Conservation (phyloP, 2,888 invertebrate species). For the Spisula subtruncata region DNA sequence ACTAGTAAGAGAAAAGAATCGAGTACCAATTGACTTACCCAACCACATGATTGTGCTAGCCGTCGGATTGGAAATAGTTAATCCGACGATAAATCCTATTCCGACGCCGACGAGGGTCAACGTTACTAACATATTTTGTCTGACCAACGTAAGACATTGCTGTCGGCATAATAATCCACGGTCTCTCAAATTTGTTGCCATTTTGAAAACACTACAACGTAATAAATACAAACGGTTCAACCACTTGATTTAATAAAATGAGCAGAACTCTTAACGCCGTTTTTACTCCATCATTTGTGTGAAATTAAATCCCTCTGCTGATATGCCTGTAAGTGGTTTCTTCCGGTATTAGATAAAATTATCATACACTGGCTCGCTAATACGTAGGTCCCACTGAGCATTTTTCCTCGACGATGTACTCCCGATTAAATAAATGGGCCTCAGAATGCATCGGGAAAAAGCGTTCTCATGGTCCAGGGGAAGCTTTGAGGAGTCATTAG, state of each 20-base stretch:
- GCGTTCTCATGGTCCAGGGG: too few relatives aligned
- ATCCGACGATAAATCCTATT: constrained; percentile 66
- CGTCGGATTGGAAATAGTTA: constrained; percentile 54
- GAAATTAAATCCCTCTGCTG: not conserved
- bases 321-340: not conserved
- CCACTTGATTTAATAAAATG: not conserved
- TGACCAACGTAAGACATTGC: constrained; percentile 19
- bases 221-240: not conserved
- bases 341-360: not conserved
- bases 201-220: not conserved
- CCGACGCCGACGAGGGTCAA: constrained; percentile 60
- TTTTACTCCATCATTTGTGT: not conserved
- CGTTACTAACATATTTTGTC: constrained; percentile 42
- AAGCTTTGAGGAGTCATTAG: too few relatives aligned
- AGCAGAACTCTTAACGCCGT: not conserved
- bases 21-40: constrained; percentile 56
- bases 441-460: too few relatives aligned
- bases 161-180: not conserved
- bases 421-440: too few relatives aligned
- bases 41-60: constrained; percentile 67
- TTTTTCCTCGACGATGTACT: too few relatives aligned
- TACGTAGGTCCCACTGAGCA: too few relatives aligned
- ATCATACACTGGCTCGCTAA: too few relatives aligned
- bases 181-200: not conserved
- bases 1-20: too few relatives aligned